Conservation (phyloP, 1,140 invertebrate genomes). For the Antheraea pernyi region DNA sequence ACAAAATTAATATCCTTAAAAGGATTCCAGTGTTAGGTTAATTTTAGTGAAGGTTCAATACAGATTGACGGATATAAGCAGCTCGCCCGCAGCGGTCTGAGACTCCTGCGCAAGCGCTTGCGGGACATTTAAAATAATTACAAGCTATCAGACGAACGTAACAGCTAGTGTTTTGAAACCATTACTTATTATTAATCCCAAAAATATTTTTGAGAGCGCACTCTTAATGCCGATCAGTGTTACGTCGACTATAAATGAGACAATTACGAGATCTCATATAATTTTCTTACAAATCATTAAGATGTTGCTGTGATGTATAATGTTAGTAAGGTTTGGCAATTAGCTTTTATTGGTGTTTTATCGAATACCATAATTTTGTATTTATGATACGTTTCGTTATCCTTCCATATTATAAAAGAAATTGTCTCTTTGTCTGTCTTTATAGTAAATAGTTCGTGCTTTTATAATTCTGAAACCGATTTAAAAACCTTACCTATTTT, state of each 20-base stretch:
- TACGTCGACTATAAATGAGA: conserved; percentile 52
- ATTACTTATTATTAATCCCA: conserved; percentile 78
- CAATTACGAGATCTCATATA: conserved; percentile 27
- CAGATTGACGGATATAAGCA: conserved; percentile 59
- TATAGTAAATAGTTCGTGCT: no score
- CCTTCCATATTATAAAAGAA: no score
- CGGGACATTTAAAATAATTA: conserved; percentile 79
- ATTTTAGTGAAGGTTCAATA: conserved; percentile 53
- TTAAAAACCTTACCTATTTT: no score
- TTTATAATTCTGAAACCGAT: no score
- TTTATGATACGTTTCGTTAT: not conserved
- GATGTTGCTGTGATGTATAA: conserved; percentile 15
- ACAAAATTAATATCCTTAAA: not conserved
- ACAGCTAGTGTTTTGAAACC: conserved; percentile 76
- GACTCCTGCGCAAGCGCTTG: conserved; percentile 48
- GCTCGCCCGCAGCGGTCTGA: conserved; percentile 47
- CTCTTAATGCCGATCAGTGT: conserved; percentile 59
- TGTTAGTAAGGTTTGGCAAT: conserved; percentile 14
- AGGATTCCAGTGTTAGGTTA: not conserved
- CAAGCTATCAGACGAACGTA: conserved; percentile 74
- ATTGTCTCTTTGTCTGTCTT: no score
- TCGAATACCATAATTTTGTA: not conserved
- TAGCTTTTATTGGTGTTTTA: not conserved
- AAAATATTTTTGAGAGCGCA: conserved; percentile 65
- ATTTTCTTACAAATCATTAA: conserved; percentile 10